phyloP scores from a whole-genome alignment of 2,888 invertebrate genomes.

The Branchinecta sandiegonensis region DNA sequence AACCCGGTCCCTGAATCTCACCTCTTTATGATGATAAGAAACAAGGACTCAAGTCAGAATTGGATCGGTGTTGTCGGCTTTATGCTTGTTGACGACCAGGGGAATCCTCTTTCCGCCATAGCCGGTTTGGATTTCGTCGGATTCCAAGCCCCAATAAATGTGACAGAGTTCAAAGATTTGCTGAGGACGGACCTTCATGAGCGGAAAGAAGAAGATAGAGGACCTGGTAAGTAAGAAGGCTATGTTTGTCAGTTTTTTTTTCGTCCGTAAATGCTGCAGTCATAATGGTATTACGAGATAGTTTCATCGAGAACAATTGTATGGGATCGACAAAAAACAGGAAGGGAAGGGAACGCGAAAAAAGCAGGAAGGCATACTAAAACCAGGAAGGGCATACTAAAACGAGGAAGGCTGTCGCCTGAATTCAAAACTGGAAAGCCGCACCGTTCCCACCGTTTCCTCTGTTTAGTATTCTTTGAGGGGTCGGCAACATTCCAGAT shows the following conservation, averaged over 20 bases:
- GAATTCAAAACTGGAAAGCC: too few species aligned
- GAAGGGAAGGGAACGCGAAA: too few species aligned
- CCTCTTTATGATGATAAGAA: background rate
- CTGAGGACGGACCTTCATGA: slow-evolving; percentile 1
- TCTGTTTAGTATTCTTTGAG: too few species aligned
- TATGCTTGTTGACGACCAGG: background rate
- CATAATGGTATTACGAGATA: too few species aligned
- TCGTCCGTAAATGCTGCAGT: too few species aligned
- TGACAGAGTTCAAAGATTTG: slow-evolving; percentile 19
- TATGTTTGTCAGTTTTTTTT: background rate
- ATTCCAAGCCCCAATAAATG: background rate
- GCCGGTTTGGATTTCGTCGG: background rate
- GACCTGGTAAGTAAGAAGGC: background rate
- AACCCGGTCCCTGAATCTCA: slow-evolving; percentile 1
- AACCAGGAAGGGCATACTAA: too few species aligned
- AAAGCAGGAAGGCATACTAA: too few species aligned
- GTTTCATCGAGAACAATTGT: too few species aligned
- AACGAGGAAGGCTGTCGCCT: too few species aligned
- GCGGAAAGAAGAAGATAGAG: background rate
- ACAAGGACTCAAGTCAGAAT: background rate
- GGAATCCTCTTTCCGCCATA: background rate
- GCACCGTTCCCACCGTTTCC: too few species aligned
- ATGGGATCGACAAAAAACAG: too few species aligned
- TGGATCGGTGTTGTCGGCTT: slow-evolving; percentile 8
- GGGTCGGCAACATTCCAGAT: too few species aligned